A percentile compares a stretch with the other conserved stretches of the same genome.
phyloP scores from a whole-genome alignment of 2,888 invertebrate species.

The Ornithoptera alexandrae region DNA sequence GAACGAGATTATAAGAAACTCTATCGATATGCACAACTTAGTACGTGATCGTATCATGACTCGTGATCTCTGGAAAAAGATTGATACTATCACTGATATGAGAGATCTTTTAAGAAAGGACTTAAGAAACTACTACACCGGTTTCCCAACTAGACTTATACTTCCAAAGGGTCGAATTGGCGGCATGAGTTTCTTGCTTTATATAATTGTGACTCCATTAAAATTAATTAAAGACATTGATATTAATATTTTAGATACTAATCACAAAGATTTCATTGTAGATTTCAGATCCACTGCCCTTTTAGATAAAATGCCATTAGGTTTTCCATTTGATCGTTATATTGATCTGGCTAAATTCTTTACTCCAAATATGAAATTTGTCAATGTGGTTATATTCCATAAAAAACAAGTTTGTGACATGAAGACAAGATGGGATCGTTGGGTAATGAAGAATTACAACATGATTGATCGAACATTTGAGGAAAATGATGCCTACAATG shows the following conservation, averaged over 20 bases:
- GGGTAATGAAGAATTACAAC: conserved; percentile 61
- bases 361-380: conserved; percentile 84
- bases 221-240: no score
- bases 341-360: conserved; percentile 81
- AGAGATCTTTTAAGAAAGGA: conserved; percentile 58
- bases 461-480: conserved; percentile 52
- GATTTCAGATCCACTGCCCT: conserved; percentile 65
- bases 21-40: conserved; percentile 83
- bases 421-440: conserved; percentile 66
- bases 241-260: conserved; percentile 69
- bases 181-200: conserved; percentile 83
- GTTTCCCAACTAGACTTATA: conserved; percentile 85
- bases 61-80: conserved; percentile 81
- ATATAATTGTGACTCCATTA: conserved; percentile 81
- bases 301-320: conserved; percentile 83
- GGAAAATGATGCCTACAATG: conserved; percentile 48
- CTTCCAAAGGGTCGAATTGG: conserved; percentile 85
- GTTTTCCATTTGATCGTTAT: conserved; percentile 87
- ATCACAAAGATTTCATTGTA: conserved; percentile 63
- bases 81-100: conserved; percentile 76
- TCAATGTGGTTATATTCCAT: conserved; percentile 84
- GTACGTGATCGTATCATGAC: conserved; percentile 84
- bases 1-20: conserved; percentile 82
- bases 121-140: conserved; percentile 77
- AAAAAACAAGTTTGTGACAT: conserved; percentile 71